These are phyloP conservation scores for Pseudorhombus dupliciocellatus DNA, from an alignment of 2,113 vertebrate species.

Conservation along the genomic window DNA sequence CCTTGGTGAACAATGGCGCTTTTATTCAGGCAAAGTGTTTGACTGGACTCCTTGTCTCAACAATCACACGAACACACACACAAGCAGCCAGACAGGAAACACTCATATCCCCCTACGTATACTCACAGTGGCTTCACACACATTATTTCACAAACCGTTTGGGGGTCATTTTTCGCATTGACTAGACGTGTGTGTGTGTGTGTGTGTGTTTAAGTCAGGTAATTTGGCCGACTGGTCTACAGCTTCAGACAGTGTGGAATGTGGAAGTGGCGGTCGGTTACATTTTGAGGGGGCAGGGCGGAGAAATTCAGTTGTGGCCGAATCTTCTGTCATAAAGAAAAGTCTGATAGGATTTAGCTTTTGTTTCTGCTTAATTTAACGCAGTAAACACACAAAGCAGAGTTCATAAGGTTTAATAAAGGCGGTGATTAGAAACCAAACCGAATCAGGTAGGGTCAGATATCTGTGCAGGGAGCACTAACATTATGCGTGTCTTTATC, in stretches of 20 bases:
- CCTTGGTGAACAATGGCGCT: slow-evolving; percentile 83
- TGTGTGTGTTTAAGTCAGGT: slow-evolving; percentile 55
- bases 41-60: slow-evolving; percentile 64
- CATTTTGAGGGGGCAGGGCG: slow-evolving; percentile 37
- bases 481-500: not conserved
- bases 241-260: slow-evolving; percentile 65
- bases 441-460: too few relatives aligned
- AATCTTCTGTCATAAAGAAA: not conserved
- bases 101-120: slow-evolving; percentile 15
- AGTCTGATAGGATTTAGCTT: not conserved
- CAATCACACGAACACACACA: slow-evolving; percentile 2
- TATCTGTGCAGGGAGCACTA: not conserved
- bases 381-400: too few relatives aligned
- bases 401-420: too few relatives aligned
- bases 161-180: slow-evolving; percentile 57
- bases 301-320: not conserved
- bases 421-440: too few relatives aligned
- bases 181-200: slow-evolving; percentile 32
- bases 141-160: slow-evolving; percentile 49
- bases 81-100: slow-evolving; percentile 12
- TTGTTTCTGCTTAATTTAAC: not conserved
- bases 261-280: slow-evolving; percentile 42
- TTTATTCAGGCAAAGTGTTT: slow-evolving; percentile 72
- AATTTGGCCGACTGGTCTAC: slow-evolving; percentile 66
- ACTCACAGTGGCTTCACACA: slow-evolving; percentile 24